A percentile compares a stretch with the other conserved stretches of the same genome.
These are phyloP conservation scores for Gryllus longicercus DNA, from an alignment of 2,888 invertebrate genomes.

Conservation along the genomic window DNA sequence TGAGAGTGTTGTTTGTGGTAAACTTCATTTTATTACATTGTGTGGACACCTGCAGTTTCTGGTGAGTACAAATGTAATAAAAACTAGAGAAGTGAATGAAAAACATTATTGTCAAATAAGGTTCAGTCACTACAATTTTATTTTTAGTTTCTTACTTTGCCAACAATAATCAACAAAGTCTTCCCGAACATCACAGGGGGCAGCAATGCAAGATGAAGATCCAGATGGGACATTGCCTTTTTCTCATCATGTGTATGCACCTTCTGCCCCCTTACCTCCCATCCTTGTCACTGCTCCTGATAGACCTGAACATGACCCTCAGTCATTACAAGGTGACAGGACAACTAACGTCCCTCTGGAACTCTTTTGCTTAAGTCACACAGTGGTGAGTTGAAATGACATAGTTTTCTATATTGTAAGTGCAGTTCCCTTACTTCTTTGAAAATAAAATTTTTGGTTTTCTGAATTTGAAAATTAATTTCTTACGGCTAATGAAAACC, in stretches of 20 bases:
- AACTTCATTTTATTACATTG: constrained; percentile 62
- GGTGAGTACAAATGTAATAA: constrained; percentile 49
- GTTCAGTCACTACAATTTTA: constrained; percentile 19
- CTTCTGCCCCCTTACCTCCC: constrained; percentile 43
- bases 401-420: too few relatives aligned
- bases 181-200: constrained; percentile 86
- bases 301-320: background rate
- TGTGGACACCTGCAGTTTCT: constrained; percentile 68
- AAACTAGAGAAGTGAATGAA: background rate
- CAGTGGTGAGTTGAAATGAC: constrained; percentile 32
- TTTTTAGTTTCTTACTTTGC: constrained; percentile 72
- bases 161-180: constrained; percentile 80
- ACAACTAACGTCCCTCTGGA: constrained; percentile 40
- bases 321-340: constrained; percentile 28
- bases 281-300: background rate
- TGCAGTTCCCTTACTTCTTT: too few relatives aligned
- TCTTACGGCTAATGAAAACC: too few relatives aligned
- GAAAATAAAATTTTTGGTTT: too few relatives aligned
- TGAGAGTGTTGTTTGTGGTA: constrained; percentile 69
- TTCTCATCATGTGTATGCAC: constrained; percentile 62
- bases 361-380: constrained; percentile 43
- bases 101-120: background rate
- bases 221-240: constrained; percentile 49
- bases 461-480: too few relatives aligned
- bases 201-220: constrained; percentile 58